Base-by-base conservation (phyloP, 2,797 vertebrate species). In the Gymnodraco acuticeps region DNA sequence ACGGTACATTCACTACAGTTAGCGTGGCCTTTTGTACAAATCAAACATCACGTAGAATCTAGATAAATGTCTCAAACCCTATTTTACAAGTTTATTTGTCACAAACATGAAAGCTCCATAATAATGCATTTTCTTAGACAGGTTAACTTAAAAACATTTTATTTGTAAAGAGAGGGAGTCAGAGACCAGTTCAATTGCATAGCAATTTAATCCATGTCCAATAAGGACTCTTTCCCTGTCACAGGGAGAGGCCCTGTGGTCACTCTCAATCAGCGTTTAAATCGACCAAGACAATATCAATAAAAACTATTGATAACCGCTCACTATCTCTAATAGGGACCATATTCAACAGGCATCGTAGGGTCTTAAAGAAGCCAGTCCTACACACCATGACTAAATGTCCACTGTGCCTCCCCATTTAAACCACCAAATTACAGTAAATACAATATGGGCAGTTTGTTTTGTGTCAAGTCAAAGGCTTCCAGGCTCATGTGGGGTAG, bases 131-230 rank as follows among this genome's bases (percentile, higher is more conserved):
- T 87, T 87, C 78, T 86, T 90, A 83, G 86, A 93, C 89, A 93
- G 82, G 78, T 92, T 89, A 93, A 93, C 89, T 93, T 93, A 93
- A 90, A 92, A 92, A 94, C 90, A 94, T 89, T 89, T 91, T 88
- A 92, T 94, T 90, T 87, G 89, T 87, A 92, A 93, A 95, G 92
- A 94, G 91, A 93, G 92, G 92, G 92, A 95, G 94, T 93, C 94
- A 92, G 94, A 95, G 95, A 95, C 92, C 90, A 95, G 93, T 94
- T 95, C 94, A 95, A 95, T 95, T 95, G 95, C 95, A 96, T 95
- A 96, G 95, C 95, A 95, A 95, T 95, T 96, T 95, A 95, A 95
- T 95, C 93, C 92, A 94, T 93, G 94, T 95, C 94, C 90, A 90
- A 94, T 93, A 92, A 93, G 91, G 93, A 94, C 91, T 90, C 92